Evolutionary conservation across 2,888 invertebrate species (phyloP).

Genomic region (Balanococcus diminutus): DNA sequence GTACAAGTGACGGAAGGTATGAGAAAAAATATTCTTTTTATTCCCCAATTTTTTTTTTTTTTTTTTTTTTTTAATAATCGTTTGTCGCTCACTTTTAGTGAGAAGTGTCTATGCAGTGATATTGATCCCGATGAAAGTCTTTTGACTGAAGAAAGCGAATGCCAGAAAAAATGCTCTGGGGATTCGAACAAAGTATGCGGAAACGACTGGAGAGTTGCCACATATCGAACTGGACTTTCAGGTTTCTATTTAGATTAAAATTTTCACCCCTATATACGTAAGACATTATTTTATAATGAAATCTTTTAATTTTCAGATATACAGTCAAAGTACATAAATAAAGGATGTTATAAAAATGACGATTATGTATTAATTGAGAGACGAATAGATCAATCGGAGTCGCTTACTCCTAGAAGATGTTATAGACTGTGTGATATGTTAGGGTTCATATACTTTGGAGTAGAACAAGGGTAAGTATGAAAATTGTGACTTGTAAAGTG

Average conservation of each 20-base stretch:
- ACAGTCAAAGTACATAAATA: background rate
- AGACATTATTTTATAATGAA: no score
- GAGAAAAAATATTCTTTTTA: no score
- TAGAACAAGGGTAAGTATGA: slow-evolving; percentile 50
- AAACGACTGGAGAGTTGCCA: slow-evolving; percentile 58
- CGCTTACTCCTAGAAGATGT: slow-evolving; percentile 53
- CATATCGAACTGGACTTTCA: slow-evolving; percentile 57
- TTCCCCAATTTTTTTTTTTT: no score
- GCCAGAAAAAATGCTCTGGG: slow-evolving; percentile 57
- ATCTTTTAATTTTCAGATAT: background rate
- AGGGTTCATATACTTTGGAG: slow-evolving; percentile 53
- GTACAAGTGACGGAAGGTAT: background rate
- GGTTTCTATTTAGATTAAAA: slow-evolving; percentile 39
- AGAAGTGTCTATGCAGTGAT: slow-evolving; percentile 58
- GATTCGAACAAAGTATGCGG: slow-evolving; percentile 58
- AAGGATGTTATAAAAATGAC: slow-evolving; percentile 54
- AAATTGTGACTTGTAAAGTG: no score
- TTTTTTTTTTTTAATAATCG: no score
- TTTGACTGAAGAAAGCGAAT: slow-evolving; percentile 57
- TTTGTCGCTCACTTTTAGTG: background rate
- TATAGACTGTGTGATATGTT: slow-evolving; percentile 49
- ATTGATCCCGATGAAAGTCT: background rate
- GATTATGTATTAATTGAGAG: slow-evolving; percentile 36
- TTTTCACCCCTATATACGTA: background rate
- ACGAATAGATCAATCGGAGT: slow-evolving; percentile 8